phyloP scores from a whole-genome alignment of 1,140 invertebrate genomes.

The Cyclargus thomasi region DNA sequence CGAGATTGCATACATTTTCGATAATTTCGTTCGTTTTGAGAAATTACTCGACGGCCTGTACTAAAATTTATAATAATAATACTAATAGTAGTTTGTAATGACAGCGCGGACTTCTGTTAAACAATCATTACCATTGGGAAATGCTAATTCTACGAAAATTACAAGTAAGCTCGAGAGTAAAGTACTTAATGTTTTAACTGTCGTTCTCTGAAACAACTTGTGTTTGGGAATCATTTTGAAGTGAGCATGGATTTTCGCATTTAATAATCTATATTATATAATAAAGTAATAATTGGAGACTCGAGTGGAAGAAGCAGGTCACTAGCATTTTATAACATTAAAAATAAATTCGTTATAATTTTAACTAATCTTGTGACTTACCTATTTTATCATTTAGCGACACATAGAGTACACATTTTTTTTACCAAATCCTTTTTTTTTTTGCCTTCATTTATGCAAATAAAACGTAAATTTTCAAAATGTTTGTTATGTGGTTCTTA shows the following conservation, averaged over 20 bases:
- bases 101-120: not conserved
- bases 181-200: not conserved
- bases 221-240: not conserved
- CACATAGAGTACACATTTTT: too few species aligned
- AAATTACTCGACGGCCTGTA: not conserved
- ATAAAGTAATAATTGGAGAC: too few species aligned
- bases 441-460: too few species aligned
- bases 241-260: not conserved
- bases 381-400: too few species aligned
- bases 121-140: constrained; percentile 1
- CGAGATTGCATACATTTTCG: constrained; percentile 5
- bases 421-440: too few species aligned
- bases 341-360: too few species aligned
- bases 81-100: constrained; percentile 11
- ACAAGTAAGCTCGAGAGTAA: constrained; percentile 14
- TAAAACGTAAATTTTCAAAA: too few species aligned
- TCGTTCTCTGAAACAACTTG: not conserved
- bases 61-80: constrained; percentile 15
- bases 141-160: constrained; percentile 14
- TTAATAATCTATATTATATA: too few species aligned
- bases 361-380: too few species aligned
- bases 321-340: too few species aligned
- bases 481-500: too few species aligned
- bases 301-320: too few species aligned
- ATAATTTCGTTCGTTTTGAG: constrained; percentile 11